Evolutionary conservation across 2,888 invertebrate genomes (phyloP), one percentile per base, ranked within the genome.

Genomic region (Pogonocherus hispidulus): DNA sequence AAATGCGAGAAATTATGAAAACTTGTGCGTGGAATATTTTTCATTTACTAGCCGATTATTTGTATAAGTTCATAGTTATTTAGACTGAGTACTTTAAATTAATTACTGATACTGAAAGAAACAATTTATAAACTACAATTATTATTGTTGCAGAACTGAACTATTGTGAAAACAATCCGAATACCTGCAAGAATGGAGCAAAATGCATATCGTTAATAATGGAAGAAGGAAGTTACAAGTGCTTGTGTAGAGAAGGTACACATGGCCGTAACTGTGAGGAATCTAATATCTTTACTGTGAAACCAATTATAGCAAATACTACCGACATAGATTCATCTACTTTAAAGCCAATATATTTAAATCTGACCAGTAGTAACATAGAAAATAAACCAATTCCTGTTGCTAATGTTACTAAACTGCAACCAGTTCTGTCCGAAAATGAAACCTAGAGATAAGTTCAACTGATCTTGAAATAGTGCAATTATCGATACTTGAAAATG

Each of bases 131-230:
- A 5, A 27, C 8, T 27, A 27, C 3, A 27, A 5, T 22, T 22
- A 37, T 4, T 57, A 41, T 32, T 54, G 47, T 85, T 85, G 22
- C 86, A 94, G 95, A 93, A 81, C 86, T 96, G 63, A 94, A 92
- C 78, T 94, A 92, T 86, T 97, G 97, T 86, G 93, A 93, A 66
- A 91, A 92, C 69, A 91, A 96, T 81, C 88, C 90, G 0, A 88
- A 87, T 57, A 89, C 91, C 0, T 97, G 97, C 81, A 89, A 90
- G 83, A 95, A 97, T 83, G 92, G 91, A 2, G 94, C 93, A 0
- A 93, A 91, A 78, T 97, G 97, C 83, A 88, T 92, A 63, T 94
- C 95, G 52, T 81, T 94, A 68, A 91, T 92, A 35, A 90, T 92
- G 66, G 91, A 91, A 60, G 94, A 95, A 60, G 95, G 94, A 1